A percentile compares a stretch with the other conserved stretches of the same genome.
phyloP scores from a whole-genome alignment of 2,888 invertebrate genomes.

The Caenorhabditis sinica region DNA sequence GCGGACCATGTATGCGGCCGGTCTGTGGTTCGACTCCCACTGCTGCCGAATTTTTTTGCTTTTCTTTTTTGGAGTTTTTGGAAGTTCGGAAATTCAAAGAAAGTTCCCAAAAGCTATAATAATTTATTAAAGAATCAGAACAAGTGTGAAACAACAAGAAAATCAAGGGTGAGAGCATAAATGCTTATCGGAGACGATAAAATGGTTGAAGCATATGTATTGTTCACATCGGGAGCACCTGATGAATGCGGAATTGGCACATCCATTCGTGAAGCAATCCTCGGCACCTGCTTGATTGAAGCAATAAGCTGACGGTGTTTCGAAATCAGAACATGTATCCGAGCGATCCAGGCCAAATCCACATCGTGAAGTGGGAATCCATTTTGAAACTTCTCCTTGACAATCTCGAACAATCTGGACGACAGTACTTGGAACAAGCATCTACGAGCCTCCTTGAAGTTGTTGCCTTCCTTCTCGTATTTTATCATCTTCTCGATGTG shows the following conservation, averaged over 20 bases:
- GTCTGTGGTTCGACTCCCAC: no score
- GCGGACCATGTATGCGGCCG: no score
- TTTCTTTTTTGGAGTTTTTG: no score
- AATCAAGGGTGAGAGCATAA: no score
- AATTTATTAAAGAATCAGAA: no score
- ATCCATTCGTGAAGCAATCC: no score
- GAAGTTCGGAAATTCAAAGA: no score
- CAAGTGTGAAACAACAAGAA: no score
- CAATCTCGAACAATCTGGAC: background rate
- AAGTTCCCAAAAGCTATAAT: no score
- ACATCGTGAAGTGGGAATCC: background rate
- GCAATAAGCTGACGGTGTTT: no score
- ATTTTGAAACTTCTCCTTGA: constrained; percentile 6
- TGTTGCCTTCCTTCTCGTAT: background rate
- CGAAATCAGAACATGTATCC: background rate
- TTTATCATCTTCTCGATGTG: background rate
- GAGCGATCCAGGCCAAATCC: background rate
- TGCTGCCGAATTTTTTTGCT: no score
- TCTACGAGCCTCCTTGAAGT: background rate
- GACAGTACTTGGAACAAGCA: background rate
- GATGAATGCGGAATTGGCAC: background rate
- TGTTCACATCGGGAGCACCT: background rate
- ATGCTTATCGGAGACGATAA: background rate
- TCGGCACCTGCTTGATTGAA: no score
- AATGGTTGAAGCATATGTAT: background rate